Evolutionary conservation across 2,113 vertebrate genomes (phyloP), one percentile per base, ranked within the genome.

Genomic region (Saccopteryx bilineata): DNA sequence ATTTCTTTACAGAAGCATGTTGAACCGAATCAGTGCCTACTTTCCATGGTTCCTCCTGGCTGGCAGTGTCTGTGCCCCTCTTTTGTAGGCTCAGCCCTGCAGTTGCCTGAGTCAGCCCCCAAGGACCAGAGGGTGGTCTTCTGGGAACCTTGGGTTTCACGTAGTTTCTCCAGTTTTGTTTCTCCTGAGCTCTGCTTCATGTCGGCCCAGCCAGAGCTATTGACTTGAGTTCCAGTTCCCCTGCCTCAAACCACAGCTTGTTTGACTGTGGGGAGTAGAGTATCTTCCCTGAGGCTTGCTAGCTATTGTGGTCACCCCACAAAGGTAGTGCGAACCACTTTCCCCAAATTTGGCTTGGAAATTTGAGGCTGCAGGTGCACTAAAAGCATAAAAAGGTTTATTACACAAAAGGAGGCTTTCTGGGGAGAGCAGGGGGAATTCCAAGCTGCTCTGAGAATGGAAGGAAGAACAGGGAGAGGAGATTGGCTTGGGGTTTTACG

Each of bases 1-100:
- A 31, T 71, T 71, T 87, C 69, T 69, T 68, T 19, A 56, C 10
- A 7, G n/a, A 2, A 54, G 24, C 18, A 17, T 3, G 2, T 28
- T 66, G 18, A 46, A 48, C 39, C 1, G 9, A 68, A 23, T 56
- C 28, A 19, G 18, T 7, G 5, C 68, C n/a, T 80, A 58, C 74
- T 81, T 69, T 28, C 11, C 6, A 23, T 5, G 6, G 65, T 61
- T 33, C 26, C 14, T 66, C 11, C 56, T 24, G 46, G 52, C 39
- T 26, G 81, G 75, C 5, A 23, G 9, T n/a, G 0, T 6, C 46
- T 0, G 0, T 54, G 54, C 4, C n/a, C 63, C 68, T 33, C 15
- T 13, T 8, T 8, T 63, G 46, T 23, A 46, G 23, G 21, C 66
- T 79, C 80, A 74, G 91, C 28, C 7, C 84, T 23, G 26, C 6